Percentiles rank a stretch among this genome's conserved stretches.
These are phyloP conservation scores for Scomber colias DNA, from an alignment of 2,113 vertebrate genomes.

Conservation along the genomic window DNA sequence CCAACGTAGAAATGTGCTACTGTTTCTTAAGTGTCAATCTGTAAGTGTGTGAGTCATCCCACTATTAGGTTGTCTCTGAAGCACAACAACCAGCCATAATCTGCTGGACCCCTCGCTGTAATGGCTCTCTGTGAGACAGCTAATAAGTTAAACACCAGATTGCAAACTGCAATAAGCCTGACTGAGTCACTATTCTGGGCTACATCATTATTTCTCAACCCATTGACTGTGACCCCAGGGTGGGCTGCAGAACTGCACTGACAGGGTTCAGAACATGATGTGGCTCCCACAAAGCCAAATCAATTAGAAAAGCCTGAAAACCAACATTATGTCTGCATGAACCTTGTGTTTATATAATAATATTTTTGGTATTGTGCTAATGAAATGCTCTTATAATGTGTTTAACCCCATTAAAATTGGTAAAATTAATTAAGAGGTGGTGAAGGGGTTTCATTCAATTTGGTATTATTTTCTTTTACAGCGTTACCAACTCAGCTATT, in stretches of 20 bases:
- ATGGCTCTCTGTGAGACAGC: constrained; percentile 65
- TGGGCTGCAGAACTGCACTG: constrained; percentile 36
- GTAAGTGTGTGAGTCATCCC: constrained; percentile 69
- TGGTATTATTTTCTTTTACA: background rate
- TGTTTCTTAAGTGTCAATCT: constrained; percentile 31
- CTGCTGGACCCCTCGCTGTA: constrained; percentile 61
- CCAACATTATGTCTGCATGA: background rate
- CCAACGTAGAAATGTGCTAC: background rate
- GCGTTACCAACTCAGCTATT: constrained; percentile 3
- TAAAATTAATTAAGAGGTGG: background rate
- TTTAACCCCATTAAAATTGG: background rate
- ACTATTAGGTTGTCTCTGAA: constrained; percentile 64
- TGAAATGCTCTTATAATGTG: background rate
- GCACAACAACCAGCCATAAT: constrained; percentile 69
- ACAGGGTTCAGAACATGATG: constrained; percentile 33
- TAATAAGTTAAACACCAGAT: constrained; percentile 71
- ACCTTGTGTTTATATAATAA: background rate
- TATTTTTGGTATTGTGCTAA: background rate
- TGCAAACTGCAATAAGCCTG: constrained; percentile 60
- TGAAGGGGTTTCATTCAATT: background rate
- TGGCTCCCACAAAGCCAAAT: background rate
- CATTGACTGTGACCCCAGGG: constrained; percentile 49
- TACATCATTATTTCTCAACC: constrained; percentile 61
- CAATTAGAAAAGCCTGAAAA: background rate
- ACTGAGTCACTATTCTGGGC: constrained; percentile 63